A percentile compares a stretch with the other conserved stretches of the same genome.
Evolutionary conservation across 2,797 vertebrate genomes (phyloP).

Genomic region (Scarus forsteni): DNA sequence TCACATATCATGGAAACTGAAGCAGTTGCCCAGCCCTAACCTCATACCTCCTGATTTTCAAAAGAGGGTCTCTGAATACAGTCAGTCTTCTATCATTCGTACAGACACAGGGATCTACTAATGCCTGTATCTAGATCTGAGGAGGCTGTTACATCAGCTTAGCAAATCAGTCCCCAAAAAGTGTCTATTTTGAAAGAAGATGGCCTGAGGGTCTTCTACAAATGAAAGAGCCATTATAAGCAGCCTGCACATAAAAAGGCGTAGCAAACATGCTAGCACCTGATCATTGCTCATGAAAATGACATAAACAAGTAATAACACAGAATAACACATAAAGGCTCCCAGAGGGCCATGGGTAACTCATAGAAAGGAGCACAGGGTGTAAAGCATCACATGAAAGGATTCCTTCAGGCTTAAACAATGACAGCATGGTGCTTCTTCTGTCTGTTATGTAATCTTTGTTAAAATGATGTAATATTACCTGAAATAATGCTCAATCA

Average conservation of each 20-base stretch:
- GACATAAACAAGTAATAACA: conserved; percentile 22
- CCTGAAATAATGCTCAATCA: not conserved
- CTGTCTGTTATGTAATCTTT: conserved; percentile 34
- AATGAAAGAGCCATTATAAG: conserved; percentile 70
- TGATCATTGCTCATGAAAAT: conserved; percentile 57
- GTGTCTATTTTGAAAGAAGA: conserved; percentile 1
- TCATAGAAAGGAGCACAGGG: not conserved
- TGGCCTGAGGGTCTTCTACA: conserved; percentile 51
- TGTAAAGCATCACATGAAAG: conserved; percentile 21
- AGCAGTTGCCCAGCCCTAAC: not conserved
- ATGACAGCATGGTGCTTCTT: conserved; percentile 7
- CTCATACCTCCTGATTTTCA: not conserved
- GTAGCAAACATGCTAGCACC: conserved; percentile 51
- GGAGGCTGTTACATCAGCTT: not conserved
- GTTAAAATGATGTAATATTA: not conserved
- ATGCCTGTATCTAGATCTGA: conserved; percentile 1
- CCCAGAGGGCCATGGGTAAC: conserved; percentile 1
- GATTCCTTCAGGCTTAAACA: conserved; percentile 3
- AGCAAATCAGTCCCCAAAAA: conserved; percentile 10
- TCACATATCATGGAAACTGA: too few relatives aligned
- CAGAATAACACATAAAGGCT: not conserved
- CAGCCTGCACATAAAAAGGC: conserved; percentile 36
- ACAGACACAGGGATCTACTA: not conserved
- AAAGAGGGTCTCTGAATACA: not conserved
- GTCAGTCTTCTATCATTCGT: not conserved